These are phyloP conservation scores for Taxidea taxus DNA, from an alignment of 2,113 vertebrate species.

Conservation along the genomic window DNA sequence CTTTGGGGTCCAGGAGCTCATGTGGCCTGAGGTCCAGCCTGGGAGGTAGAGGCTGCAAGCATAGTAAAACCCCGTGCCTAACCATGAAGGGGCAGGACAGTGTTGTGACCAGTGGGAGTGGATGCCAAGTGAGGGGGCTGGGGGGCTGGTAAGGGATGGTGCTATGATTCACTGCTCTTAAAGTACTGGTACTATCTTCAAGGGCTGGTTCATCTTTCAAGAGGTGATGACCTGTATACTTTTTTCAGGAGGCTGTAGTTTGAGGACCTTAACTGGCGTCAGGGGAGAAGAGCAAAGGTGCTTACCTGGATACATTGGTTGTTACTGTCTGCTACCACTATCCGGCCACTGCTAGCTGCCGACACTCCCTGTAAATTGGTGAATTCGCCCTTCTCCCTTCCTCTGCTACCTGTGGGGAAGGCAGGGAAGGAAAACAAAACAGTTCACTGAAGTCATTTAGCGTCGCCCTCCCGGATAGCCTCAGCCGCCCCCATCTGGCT, in stretches of 20 bases:
- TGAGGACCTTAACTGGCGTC: not conserved
- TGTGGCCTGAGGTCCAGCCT: not conserved
- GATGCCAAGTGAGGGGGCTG: too few species aligned
- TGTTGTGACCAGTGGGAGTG: not conserved
- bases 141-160: not conserved
- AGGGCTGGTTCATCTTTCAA: not conserved
- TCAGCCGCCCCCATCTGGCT: fast-evolving
- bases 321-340: slow-evolving; percentile 97
- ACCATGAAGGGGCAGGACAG: not conserved
- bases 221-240: not conserved
- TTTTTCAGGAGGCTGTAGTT: not conserved
- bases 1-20: not conserved
- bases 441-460: not conserved
- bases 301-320: slow-evolving; percentile 97
- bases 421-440: not conserved
- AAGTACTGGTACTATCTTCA: not conserved
- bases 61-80: not conserved
- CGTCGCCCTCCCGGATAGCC: not conserved
- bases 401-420: slow-evolving; percentile 87
- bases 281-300: not conserved
- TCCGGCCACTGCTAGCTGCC: slow-evolving; percentile 90
- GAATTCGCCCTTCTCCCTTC: slow-evolving; percentile 96
- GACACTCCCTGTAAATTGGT: slow-evolving; percentile 97
- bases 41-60: not conserved
- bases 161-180: not conserved